Evolutionary conservation across 2,113 vertebrate species (phyloP), one percentile per base, ranked within the genome.

Genomic region (Dermatemys mawii): DNA sequence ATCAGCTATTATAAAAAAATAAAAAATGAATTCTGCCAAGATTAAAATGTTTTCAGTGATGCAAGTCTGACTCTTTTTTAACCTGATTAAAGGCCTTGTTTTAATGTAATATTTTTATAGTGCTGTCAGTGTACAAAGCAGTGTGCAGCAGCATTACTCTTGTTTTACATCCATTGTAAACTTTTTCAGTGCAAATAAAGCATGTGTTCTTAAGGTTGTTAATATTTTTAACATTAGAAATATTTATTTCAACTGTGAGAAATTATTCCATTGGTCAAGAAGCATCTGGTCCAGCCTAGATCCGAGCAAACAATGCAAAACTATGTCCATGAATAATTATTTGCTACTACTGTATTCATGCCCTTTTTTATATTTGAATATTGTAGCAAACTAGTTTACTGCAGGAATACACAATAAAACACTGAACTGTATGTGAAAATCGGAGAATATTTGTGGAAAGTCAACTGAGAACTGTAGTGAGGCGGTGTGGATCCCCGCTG

Each of bases 371-470:
- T 87, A 27, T 87, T 91, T 91, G 54, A 90, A 51, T 96, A 79
- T 81, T 90, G 83, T n/a, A 92, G 35, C 8, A 90, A 96, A 27
- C 26, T 83, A 84, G 19, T 8, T 90, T 95, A 85, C 91, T 90
- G 49, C 82, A 95, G 88, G 95, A 91, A 89, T 14, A 27, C 81
- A 82, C 22, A 70, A 76, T 46, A 86, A 95, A 90, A 50, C 81
- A 83, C 16, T 84, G 92, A 92, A 89, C 53, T 88, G 94, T 90
- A 90, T 92, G 84, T 94, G 95, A 96, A 78, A 90, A 86, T 55
- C 83, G 19, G 88, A 96, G 86, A 94, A 93, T 92, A 87, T 84
- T 32, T 88, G 75, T 8, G 6, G 57, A 94, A 95, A 95, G 81
- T 14, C 84, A 92, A 84, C 54, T 44, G 67, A 89, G 67, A 84